Conservation (phyloP, 2,888 invertebrate species). For the Mactromeris polynyma region DNA sequence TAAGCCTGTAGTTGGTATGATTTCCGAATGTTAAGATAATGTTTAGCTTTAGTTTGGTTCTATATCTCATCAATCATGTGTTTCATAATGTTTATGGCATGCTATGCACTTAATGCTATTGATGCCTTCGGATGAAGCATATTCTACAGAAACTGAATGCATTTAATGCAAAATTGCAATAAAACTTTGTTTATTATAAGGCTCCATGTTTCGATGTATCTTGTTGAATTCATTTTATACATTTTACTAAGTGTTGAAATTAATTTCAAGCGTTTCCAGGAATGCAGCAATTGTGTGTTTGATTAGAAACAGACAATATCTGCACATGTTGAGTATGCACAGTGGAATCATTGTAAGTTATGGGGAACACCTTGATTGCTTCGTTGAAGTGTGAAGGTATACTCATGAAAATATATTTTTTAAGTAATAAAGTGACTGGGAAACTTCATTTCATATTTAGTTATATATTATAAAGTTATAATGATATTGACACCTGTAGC, state of each 20-base stretch:
- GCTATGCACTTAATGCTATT: constrained; percentile 15
- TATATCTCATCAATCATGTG: background rate
- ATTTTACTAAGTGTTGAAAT: constrained; percentile 15
- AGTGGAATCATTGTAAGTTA: background rate
- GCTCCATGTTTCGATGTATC: background rate
- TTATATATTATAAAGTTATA: too few relatives aligned
- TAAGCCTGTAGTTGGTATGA: constrained; percentile 11
- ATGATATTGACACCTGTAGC: too few relatives aligned
- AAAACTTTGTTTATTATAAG: constrained; percentile 16
- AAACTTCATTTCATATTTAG: too few relatives aligned
- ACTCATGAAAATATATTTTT: background rate
- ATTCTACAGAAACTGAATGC: background rate
- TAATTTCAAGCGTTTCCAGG: background rate
- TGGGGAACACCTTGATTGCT: background rate
- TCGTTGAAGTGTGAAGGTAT: background rate
- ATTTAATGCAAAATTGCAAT: constrained; percentile 14
- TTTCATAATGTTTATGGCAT: constrained; percentile 13
- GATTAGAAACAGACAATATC: background rate
- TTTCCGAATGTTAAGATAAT: background rate
- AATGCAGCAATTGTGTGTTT: background rate
- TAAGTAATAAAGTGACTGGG: too few relatives aligned
- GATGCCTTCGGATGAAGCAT: background rate
- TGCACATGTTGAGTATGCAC: background rate
- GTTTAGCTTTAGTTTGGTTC: background rate
- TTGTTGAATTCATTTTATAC: background rate